phyloP scores from a whole-genome alignment of 2,113 vertebrate species.

The Pituophis catenifer region DNA sequence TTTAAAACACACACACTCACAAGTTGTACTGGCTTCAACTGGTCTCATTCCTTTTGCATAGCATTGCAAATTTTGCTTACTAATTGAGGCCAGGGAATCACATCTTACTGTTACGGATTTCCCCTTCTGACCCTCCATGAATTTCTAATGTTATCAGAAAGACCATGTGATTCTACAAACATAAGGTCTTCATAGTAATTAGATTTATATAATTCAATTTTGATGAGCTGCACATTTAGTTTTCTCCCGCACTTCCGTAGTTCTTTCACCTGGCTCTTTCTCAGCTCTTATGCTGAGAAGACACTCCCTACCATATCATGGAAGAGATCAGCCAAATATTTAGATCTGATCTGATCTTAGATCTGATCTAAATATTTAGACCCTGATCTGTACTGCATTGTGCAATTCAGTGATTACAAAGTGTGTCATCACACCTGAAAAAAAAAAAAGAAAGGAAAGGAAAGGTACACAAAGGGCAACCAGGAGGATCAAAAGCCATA shows the following conservation, averaged over 20 bases:
- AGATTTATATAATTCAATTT: neutral
- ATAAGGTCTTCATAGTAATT: neutral
- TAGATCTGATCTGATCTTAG: too few species aligned
- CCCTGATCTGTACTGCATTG: too few species aligned
- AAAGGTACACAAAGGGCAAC: neutral
- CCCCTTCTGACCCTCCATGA: neutral
- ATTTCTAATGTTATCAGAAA: neutral
- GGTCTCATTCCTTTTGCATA: neutral
- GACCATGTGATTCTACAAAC: neutral
- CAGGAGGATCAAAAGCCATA: neutral
- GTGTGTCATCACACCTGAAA: neutral
- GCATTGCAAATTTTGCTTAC: neutral
- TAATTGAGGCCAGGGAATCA: neutral
- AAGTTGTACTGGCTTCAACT: neutral
- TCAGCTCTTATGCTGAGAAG: neutral
- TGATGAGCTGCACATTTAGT: neutral
- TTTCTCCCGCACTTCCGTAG: neutral
- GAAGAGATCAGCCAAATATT: neutral
- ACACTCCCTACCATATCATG: neutral
- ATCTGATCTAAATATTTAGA: neutral
- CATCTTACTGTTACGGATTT: neutral
- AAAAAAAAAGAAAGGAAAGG: neutral
- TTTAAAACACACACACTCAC: neutral
- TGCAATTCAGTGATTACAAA: neutral
- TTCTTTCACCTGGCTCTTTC: neutral